Evolutionary conservation across 2,113 vertebrate genomes (phyloP), one percentile per base, ranked within the genome.

Genomic region (Eupsittula cactorum): DNA sequence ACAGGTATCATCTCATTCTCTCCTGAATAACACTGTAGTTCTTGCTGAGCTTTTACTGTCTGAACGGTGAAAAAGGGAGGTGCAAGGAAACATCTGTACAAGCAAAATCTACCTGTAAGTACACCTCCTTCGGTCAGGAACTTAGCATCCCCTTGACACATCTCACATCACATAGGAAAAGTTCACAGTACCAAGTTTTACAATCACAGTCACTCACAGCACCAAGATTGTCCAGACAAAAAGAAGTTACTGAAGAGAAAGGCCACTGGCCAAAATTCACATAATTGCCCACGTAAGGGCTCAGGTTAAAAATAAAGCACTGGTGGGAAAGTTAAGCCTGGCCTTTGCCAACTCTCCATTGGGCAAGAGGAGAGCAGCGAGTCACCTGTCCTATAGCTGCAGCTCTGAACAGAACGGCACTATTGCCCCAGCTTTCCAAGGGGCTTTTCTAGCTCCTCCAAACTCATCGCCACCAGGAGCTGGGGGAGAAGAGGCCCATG

Each of bases 191-290:
- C 95, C 90, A 92, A 97, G 75, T 88, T 96, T 95, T 95, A 96
- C 94, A 97, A 95, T 96, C 93, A 97, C 97, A 86, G 95, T 97
- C 96, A 96, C 96, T 94, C 88, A 97, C 97, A 92, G 95, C 90
- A 96, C 94, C 95, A 97, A 93, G 84, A 95, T 90, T 93, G 74
- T 97, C 96, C 92, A 93, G 95, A 98, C 93, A 92, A 95, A 93
- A 94, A 95, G 64, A 49, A 93, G 78, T 86, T 88, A 90, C 79
- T 1, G 63, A 95, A 92, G 47, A 87, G 67, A 94, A 95, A 97
- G 93, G 95, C 95, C 92, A 57, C 93, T 37, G 62, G 96, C 94
- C 96, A 90, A 90, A 97, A 96, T 95, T 96, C 96, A 97, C 79
- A 91, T 80, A 59, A 85, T 11, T 83, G 93, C 95, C 94, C 85